Evolutionary conservation across 2,797 vertebrate species (phyloP), one percentile per base, ranked within the genome.

Genomic region (Champsocephalus gunnari): DNA sequence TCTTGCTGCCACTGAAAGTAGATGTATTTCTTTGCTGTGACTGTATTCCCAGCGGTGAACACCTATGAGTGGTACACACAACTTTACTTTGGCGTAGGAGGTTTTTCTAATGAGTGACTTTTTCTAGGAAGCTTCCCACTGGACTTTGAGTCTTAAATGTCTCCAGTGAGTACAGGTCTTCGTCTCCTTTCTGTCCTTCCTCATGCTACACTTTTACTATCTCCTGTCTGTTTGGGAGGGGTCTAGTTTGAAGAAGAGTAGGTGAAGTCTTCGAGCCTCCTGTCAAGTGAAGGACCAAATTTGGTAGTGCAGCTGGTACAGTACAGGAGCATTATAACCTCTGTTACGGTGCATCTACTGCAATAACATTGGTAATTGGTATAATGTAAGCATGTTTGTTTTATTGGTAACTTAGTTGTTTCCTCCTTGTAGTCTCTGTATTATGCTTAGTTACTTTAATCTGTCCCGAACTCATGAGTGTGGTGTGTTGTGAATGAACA

Each of bases 41-140:
- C 74, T 75, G 70, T 85, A 79, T 86, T 90, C 48, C 12, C 57
- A 38, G 34, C 34, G 66, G 14, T 58, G 57, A 70, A 53, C 55
- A 81, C 19, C 41, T 58, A 21, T 43, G 76, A 61, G 57, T 79
- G 32, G 78, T 77, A 83, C 90, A 76, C 65, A 68, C 34, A 38
- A 38, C 78, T 60, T 75, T 80, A 71, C 55, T 81, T 79, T 58
- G 34, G 73, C 19, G 24, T 66, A 66, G 28, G 66, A 73, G 74
- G 49, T 67, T 83, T 38, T 84, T 81, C 75, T 85, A 87, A 89
- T 91, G 81, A 70, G 63, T 68, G 53, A 59, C 61, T 88, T 81
- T 88, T 77, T 77, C 32, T 69, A 63, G 62, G 32, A 85, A 61
- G 54, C 34, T 70, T 83, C 73, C 80, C 82, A 57, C 32, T 9